Evolutionary conservation across 2,113 vertebrate species (phyloP).

Genomic region (Dasyurus viverrinus): DNA sequence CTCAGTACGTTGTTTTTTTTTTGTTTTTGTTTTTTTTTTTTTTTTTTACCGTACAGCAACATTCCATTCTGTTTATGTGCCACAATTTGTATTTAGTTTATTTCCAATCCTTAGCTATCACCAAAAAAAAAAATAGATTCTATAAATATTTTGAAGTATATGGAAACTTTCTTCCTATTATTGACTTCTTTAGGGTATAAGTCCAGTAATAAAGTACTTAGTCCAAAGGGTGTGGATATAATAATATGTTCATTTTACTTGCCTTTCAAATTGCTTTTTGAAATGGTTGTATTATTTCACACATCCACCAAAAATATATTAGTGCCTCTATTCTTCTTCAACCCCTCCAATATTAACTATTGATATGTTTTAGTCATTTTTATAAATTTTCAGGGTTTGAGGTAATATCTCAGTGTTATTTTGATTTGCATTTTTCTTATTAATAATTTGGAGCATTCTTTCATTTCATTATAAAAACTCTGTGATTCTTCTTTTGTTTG

Average conservation of each 20-base stretch:
- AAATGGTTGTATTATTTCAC: neutral
- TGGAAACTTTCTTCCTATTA: neutral
- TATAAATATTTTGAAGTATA: neutral
- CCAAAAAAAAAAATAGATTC: neutral
- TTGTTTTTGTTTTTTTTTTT: neutral
- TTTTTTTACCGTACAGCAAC: neutral
- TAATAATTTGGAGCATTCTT: no score
- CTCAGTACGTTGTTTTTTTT: neutral
- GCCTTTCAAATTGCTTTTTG: neutral
- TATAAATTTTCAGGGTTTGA: neutral
- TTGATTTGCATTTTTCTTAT: neutral
- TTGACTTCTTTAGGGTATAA: neutral
- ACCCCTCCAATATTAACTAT: neutral
- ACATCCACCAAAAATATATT: neutral
- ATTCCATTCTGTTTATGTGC: neutral
- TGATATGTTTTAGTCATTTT: neutral
- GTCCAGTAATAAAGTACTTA: neutral
- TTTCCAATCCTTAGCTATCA: neutral
- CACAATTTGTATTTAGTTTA: neutral
- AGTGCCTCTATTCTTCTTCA: neutral
- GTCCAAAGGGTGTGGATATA: neutral
- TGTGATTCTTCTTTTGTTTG: no score
- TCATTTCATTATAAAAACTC: no score
- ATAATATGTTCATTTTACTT: neutral
- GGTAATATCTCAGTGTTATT: neutral